Percentiles rank a stretch among this genome's conserved stretches.
Evolutionary conservation across 2,797 vertebrate species (phyloP).

Genomic region (Myotis pilosus): DNA sequence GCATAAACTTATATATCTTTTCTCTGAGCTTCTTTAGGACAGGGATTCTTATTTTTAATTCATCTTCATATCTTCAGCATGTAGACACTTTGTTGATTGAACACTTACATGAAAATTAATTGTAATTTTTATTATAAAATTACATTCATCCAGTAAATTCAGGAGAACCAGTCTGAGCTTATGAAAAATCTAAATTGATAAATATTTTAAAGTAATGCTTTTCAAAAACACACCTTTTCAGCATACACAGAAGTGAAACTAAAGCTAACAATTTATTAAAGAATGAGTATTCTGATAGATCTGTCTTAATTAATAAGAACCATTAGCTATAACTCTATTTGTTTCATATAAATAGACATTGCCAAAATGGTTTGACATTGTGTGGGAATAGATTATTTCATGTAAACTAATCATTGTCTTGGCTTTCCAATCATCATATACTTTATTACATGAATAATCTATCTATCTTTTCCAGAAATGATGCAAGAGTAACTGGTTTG

Average conservation of each 20-base stretch:
- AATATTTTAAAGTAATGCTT: background rate
- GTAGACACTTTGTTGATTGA: slow-evolving; percentile 2
- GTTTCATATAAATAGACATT: slow-evolving; percentile 18
- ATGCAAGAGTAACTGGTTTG: background rate
- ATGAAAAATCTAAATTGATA: slow-evolving; percentile 33
- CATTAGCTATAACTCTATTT: slow-evolving; percentile 22
- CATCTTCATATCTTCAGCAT: background rate
- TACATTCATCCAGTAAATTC: background rate
- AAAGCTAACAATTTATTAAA: slow-evolving; percentile 20
- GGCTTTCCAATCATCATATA: slow-evolving; percentile 28
- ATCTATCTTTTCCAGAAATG: slow-evolving; percentile 24
- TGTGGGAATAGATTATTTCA: slow-evolving; percentile 13
- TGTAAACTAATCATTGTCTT: slow-evolving; percentile 1
- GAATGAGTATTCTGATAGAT: background rate
- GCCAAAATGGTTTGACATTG: slow-evolving; percentile 31
- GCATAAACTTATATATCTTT: background rate
- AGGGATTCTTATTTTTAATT: background rate
- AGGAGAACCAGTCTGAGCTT: background rate
- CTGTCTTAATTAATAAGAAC: slow-evolving; percentile 17
- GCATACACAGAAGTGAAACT: background rate
- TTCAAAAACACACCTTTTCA: background rate
- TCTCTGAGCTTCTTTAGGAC: background rate
- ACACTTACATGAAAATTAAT: slow-evolving; percentile 45
- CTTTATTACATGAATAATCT: slow-evolving; percentile 34
- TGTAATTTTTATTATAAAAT: slow-evolving; percentile 7